Percentiles rank a stretch among this genome's conserved stretches.
These are phyloP conservation scores for Drosophila paramelanica DNA, from an alignment of 2,888 invertebrate species.

Conservation along the genomic window DNA sequence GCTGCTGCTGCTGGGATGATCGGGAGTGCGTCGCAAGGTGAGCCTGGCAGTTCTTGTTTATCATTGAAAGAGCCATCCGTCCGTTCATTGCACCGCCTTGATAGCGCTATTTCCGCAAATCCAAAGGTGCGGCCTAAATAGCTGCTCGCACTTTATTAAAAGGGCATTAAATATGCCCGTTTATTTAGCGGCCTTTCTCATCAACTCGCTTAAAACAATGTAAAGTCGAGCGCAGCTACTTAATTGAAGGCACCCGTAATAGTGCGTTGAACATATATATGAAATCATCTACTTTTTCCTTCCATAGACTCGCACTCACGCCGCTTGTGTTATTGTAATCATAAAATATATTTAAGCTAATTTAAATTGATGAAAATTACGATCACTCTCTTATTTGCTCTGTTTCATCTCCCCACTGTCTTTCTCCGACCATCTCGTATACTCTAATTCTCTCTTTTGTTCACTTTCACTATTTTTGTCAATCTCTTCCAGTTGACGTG, in stretches of 20 bases:
- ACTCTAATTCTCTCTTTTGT: too few relatives aligned
- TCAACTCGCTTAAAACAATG: background rate
- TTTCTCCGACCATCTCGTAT: too few relatives aligned
- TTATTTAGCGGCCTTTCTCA: background rate
- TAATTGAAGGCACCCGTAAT: background rate
- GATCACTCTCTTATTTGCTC: too few relatives aligned
- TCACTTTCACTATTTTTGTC: background rate
- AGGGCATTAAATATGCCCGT: background rate
- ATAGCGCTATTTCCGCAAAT: constrained; percentile 45
- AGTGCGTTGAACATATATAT: background rate
- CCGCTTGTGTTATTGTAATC: too few relatives aligned
- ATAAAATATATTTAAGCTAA: too few relatives aligned
- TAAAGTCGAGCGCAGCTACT: background rate
- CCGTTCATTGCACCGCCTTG: constrained; percentile 67
- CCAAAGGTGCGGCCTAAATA: constrained; percentile 25
- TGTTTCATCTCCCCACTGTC: too few relatives aligned
- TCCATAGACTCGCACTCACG: too few relatives aligned
- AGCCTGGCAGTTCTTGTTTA: constrained; percentile 47
- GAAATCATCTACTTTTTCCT: background rate
- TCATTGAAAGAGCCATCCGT: constrained; percentile 41
- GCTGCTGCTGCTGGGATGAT: constrained; percentile 12
- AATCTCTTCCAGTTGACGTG: background rate
- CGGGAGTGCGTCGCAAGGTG: constrained; percentile 43
- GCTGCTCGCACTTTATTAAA: constrained; percentile 12
- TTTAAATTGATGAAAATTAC: too few relatives aligned